A percentile compares a stretch with the other conserved stretches of the same genome.
Evolutionary conservation across 2,888 invertebrate species (phyloP).

Genomic region (Oxytorus armatus): DNA sequence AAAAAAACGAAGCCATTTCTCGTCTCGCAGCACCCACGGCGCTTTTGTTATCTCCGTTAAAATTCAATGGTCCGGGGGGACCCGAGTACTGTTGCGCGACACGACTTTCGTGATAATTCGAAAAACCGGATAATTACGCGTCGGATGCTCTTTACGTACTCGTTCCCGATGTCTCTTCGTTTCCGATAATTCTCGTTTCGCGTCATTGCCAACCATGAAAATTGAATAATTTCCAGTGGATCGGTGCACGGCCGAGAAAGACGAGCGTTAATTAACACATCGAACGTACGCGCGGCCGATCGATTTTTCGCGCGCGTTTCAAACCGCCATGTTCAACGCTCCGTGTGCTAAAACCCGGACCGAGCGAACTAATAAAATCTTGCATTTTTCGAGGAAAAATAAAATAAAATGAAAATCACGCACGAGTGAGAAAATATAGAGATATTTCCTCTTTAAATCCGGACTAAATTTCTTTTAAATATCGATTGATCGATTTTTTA

Average conservation of each 20-base stretch:
- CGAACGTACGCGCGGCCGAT: too few relatives aligned
- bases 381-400: too few relatives aligned
- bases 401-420: too few relatives aligned
- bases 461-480: too few relatives aligned
- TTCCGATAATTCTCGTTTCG: constrained; percentile 16
- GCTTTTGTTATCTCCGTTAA: background rate
- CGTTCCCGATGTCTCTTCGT: constrained; percentile 3
- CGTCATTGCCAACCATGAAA: constrained; percentile 1
- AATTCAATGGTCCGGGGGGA: constrained; percentile 12
- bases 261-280: too few relatives aligned
- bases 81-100: constrained; percentile 23
- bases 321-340: too few relatives aligned
- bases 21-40: background rate
- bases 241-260: background rate
- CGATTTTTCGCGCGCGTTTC: too few relatives aligned
- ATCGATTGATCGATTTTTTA: too few relatives aligned
- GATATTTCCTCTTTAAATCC: too few relatives aligned
- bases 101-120: constrained; percentile 32
- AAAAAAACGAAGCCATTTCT: constrained; percentile 8
- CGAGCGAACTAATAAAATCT: too few relatives aligned
- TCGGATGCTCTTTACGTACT: background rate
- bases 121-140: constrained; percentile 63
- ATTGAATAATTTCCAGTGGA: constrained; percentile 6
- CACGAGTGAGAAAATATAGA: too few relatives aligned
- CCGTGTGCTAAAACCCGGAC: too few relatives aligned